phyloP scores from a whole-genome alignment of 2,113 vertebrate genomes.

The Pogonocichla stellata region DNA sequence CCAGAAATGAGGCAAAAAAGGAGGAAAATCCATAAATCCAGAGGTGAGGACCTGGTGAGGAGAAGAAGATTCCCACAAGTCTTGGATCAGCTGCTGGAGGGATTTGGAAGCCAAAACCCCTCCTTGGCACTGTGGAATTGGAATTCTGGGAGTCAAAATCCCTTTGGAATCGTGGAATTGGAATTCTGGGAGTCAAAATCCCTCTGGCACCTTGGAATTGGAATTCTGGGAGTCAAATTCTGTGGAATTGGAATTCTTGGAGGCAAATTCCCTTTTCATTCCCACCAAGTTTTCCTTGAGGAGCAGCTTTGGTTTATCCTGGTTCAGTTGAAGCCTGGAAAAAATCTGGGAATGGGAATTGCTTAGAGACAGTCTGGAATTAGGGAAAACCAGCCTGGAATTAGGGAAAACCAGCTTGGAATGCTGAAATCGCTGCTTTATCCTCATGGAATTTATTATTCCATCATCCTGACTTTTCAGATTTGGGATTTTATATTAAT shows the following conservation, averaged over 20 bases:
- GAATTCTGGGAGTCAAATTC: background rate
- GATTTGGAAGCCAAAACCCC: background rate
- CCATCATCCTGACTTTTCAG: background rate
- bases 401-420: background rate
- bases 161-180: too few relatives aligned
- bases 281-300: background rate
- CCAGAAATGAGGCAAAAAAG: background rate
- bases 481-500: background rate
- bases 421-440: background rate
- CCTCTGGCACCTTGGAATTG: too few relatives aligned
- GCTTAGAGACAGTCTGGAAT: background rate
- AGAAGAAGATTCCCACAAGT: background rate
- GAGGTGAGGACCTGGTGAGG: background rate
- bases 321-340: background rate
- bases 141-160: too few relatives aligned
- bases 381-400: background rate
- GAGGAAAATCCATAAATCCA: background rate
- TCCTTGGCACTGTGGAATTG: accelerated
- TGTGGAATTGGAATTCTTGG: background rate
- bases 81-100: background rate
- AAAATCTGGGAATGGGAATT: background rate
- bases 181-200: too few relatives aligned
- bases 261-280: background rate
- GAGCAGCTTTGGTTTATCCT: background rate
- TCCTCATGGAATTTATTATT: background rate